phyloP scores from a whole-genome alignment of 2,888 invertebrate species.

The Thysanoteuthis rhombus region DNA sequence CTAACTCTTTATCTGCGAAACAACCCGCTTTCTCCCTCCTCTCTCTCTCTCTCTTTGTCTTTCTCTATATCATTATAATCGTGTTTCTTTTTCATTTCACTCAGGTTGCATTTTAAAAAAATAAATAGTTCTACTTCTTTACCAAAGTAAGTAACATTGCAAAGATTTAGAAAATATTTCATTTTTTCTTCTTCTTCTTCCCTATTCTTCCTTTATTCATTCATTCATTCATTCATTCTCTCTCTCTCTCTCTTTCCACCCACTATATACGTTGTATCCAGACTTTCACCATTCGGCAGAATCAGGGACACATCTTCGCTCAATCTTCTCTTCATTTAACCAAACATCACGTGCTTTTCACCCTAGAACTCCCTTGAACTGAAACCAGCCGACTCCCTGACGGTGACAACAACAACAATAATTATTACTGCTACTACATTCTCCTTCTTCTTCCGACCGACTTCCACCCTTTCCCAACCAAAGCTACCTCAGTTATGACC shows the following conservation, averaged over 20 bases:
- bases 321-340: neutral
- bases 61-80: neutral
- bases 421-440: neutral
- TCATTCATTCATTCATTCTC: too few relatives aligned
- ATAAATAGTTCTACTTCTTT: too few relatives aligned
- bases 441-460: neutral
- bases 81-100: neutral
- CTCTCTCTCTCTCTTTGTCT: neutral
- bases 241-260: neutral
- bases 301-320: neutral
- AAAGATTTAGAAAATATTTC: neutral
- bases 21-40: neutral
- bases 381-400: neutral
- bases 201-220: too few relatives aligned
- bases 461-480: neutral
- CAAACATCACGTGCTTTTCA: neutral
- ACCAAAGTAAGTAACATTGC: too few relatives aligned
- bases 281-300: neutral
- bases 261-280: neutral
- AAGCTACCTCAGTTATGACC: slow-evolving; percentile 12
- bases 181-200: neutral
- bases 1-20: too few relatives aligned
- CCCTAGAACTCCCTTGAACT: neutral
- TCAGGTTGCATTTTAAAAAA: neutral
- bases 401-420: neutral